Evolutionary conservation across 2,113 vertebrate species (phyloP), one percentile per base, ranked within the genome.

Genomic region (Chaenogobius annularis): DNA sequence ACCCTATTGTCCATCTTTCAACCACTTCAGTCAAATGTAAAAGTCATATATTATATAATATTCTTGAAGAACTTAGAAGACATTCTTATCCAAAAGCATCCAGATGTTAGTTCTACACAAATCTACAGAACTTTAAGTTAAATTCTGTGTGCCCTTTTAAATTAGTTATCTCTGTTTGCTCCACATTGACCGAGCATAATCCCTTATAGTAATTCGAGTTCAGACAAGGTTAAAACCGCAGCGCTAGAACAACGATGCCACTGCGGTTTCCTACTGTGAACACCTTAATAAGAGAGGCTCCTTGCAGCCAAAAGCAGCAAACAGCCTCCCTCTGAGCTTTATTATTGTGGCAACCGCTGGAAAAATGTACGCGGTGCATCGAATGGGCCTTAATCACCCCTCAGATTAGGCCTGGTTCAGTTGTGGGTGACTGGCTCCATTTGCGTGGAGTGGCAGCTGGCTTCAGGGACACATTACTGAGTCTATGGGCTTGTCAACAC

Each of bases 401-500:
- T 75, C 80, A 80, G 81, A 90, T 92, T 89, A 83, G 85, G 89
- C 69, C 58, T 54, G 81, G 83, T 85, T 89, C 85, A 82, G 74
- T 76, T 83, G 82, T 77, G 83, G 85, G 82, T 90, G 88, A 85
- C 73, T 78, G 84, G 61, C 66, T 90, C 77, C 75, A 82, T 87
- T 90, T 83, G 73, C 83, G 70, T 73, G 75, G 82, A 87, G 88
- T 83, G 85, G 87, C 89, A 89, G 84, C 86, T 90, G 84, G 88
- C 82, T 89, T 88, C 84, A 86, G 85, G 75, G 83, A 87, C 84
- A 90, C 87, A 90, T 90, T 86, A 83, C 73, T 88, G 80, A 83
- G 77, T 81, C 77, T 87, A 79, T 68, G 67, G 79, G 80, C 84
- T 61, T 90, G 87, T 88, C 85, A 89, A 85, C 88, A 87, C 88